Base-by-base conservation (phyloP, 2,113 vertebrate species). In the Alosa alosa region DNA sequence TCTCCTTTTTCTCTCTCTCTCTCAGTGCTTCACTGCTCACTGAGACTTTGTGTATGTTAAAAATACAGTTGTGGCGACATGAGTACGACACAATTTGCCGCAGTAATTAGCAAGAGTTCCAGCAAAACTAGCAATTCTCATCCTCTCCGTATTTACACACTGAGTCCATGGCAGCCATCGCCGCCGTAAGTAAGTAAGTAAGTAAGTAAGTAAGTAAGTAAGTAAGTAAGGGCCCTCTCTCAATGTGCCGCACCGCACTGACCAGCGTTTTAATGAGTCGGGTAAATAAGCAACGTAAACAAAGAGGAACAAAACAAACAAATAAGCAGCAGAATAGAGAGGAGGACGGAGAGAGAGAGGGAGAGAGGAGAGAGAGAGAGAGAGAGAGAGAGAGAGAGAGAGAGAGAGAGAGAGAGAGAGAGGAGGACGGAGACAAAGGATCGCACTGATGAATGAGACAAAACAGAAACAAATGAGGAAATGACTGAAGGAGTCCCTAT, bases 241-340 rank as follows among this genome's bases (percentile, higher is more conserved):
- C 55, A 17, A 15, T 13, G 55, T 50, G 49, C 49, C 7, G 49
- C 55, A 20, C 13, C 60, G 8, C 22, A 22, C 22, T 20, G 20
- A 22, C 60, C 20, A 8, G n/a, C 13, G n/a, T 13, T 72, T 72
- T 72, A 72, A 72, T 72, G 64, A 72, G 84, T 86, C 82, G 64
- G 60, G 85, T 20, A 81, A 64, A 81, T 81, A 86, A 86, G 87
- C 89, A 89, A 90, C 87, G 87, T 84, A 84, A 9, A 39, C 25
- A 68, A 82, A 82, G 81, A 87, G 82, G 82, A 86, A 86, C 86
- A 86, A 81, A 83, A 72, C 64, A 72, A 72, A 72, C 64, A 72
- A 72, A 72, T 72, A 72, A 72, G 25, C 9, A 72, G 64, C 41
- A 36, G 64, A 15, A 72, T 44, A 72, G 31, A 36, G 31, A 13